Evolutionary conservation across 2,113 vertebrate genomes (phyloP).

Genomic region (Ptilorrhoa leucosticta): DNA sequence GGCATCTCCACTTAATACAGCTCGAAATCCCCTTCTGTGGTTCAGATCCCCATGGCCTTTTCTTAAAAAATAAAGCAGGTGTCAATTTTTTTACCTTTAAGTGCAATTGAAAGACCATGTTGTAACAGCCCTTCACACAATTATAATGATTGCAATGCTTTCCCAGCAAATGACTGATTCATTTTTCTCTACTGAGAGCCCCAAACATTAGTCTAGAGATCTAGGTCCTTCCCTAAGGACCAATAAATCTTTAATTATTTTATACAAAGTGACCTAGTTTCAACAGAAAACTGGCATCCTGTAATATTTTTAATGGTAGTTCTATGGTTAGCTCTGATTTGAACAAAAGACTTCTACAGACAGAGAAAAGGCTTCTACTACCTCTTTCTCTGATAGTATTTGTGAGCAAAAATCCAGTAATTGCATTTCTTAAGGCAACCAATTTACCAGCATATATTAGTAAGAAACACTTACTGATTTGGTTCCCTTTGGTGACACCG

Average conservation of each 20-base stretch:
- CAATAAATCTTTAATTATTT: constrained; percentile 57
- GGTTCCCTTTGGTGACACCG: not conserved
- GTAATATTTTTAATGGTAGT: not conserved
- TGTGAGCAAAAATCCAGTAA: not conserved
- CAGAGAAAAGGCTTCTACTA: not conserved
- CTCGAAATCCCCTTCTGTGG: not conserved
- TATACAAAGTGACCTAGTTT: constrained; percentile 42
- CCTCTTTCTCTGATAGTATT: not conserved
- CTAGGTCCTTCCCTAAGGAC: constrained; percentile 2
- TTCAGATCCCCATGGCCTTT: not conserved
- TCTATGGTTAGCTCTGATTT: not conserved
- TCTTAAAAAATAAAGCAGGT: not conserved
- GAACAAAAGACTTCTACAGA: not conserved
- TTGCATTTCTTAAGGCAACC: not conserved
- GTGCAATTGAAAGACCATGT: not conserved
- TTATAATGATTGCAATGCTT: not conserved
- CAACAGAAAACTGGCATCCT: not conserved
- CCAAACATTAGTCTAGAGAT: not conserved
- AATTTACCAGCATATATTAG: not conserved
- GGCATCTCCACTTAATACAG: not conserved
- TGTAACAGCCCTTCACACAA: not conserved
- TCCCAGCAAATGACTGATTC: not conserved
- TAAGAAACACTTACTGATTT: not conserved
- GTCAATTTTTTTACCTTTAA: not conserved
- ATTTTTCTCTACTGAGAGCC: not conserved